These are phyloP conservation scores for Whitmania pigra DNA, from an alignment of 1,140 invertebrate genomes.

Conservation along the genomic window DNA sequence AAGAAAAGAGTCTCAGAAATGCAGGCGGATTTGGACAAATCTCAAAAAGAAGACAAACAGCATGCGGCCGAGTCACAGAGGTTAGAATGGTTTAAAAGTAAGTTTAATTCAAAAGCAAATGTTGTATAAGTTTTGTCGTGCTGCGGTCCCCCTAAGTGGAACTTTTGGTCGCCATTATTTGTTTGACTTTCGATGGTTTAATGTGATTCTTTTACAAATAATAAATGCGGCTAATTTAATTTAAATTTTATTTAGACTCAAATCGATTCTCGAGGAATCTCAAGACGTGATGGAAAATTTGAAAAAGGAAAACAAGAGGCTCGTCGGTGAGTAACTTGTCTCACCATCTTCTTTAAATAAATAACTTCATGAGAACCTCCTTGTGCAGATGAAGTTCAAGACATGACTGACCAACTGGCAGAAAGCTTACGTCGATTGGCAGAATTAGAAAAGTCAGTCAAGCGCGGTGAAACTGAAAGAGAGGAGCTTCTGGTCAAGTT, in stretches of 20 bases:
- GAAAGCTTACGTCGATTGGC: constrained; percentile 83
- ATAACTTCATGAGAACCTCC: neutral
- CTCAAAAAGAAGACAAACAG: constrained; percentile 4
- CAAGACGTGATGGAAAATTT: constrained; percentile 10
- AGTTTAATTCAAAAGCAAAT: neutral
- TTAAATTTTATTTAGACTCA: neutral
- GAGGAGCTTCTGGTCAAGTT: constrained; percentile 95
- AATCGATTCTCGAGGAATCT: neutral
- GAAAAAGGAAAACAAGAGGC: constrained; percentile 16
- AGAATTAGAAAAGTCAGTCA: constrained; percentile 93
- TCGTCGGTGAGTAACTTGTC: neutral
- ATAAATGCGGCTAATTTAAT: no score
- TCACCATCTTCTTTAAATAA: no score
- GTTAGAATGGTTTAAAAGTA: neutral
- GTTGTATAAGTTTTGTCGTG: no score
- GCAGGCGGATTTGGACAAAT: constrained; percentile 17
- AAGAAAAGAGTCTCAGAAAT: constrained; percentile 7
- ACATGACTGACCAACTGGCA: constrained; percentile 91
- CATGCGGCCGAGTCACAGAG: neutral
- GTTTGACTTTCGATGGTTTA: no score
- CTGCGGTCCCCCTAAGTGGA: no score
- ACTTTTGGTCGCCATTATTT: no score
- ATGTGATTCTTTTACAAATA: no score
- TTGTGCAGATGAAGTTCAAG: constrained; percentile 78
- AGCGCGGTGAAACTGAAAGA: constrained; percentile 94